Base-by-base conservation (phyloP, 2,113 vertebrate species). In the Pachycephala philippinensis region DNA sequence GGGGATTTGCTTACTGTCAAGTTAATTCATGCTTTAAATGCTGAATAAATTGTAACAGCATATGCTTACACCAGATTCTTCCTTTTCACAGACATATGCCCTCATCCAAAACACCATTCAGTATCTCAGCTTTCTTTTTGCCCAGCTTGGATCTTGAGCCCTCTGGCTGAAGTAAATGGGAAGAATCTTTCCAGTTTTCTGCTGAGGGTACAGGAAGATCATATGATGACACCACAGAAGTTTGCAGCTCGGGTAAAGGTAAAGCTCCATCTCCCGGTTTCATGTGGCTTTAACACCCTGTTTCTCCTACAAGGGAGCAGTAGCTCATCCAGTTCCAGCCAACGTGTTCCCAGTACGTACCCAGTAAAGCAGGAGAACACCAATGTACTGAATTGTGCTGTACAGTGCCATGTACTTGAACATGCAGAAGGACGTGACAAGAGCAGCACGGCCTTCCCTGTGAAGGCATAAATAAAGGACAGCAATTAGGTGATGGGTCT, bases 361-460 rank as follows among this genome's bases (percentile, higher is more conserved):
- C 98, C 98, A 98, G 93, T 98, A 98, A 86, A 98, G 97, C 5
- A 98, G 97, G 78, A 98, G 98, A 92, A 98, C 98, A 45, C 98
- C 98, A 44, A 97, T 78, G 81, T 98, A 98, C 93, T 98, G 98
- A 96, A 98, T 98, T 95, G 94, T 98, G 95, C 98, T 98, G 96
- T 98, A 98, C 61, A 98, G 92, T 17, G 98, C 98, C 98, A 98
- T 98, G 97, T 98, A 98, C 87, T 98, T 98, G 93, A 98, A 98
- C 97, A 98, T 98, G 94, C 98, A 98, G 85, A 98, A 98, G 9
- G 98, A 98, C 26, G 98, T 98, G 23, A 98, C 97, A 0, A 98
- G 97, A 39, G 98, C 98, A 24, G 98, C 98, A 31, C 98, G 98
- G 72, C 98, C 98, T 97, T 98, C 98, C 97, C 98, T 98, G 97